A percentile compares a stretch with the other conserved stretches of the same genome.
Conservation (phyloP, 2,888 invertebrate genomes). For the Leucoma salicis region DNA sequence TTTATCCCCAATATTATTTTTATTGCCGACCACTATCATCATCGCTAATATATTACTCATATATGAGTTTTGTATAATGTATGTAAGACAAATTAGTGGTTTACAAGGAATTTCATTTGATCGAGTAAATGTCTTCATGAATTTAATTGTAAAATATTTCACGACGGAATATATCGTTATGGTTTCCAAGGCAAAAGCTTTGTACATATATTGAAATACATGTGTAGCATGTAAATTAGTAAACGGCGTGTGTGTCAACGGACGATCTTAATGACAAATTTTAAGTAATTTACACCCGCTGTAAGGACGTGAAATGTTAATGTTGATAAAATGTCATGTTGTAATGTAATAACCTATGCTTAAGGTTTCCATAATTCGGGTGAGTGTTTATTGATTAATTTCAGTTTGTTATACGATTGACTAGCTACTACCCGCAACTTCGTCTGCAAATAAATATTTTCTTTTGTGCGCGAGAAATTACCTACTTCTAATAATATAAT, state of each 20-base stretch:
- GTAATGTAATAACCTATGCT: no score
- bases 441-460: no score
- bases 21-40: no score
- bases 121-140: constrained; percentile 25
- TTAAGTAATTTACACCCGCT: constrained; percentile 4
- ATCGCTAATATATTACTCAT: no score
- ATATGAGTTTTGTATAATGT: neutral
- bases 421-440: no score
- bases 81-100: constrained; percentile 20
- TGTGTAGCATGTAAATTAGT: neutral
- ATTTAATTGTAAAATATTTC: constrained; percentile 12
- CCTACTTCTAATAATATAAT: no score
- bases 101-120: constrained; percentile 22
- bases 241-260: neutral
- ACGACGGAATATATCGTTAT: neutral
- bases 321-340: neutral
- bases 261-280: constrained; percentile 1
- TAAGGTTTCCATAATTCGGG: no score
- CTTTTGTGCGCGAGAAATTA: no score
- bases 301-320: constrained; percentile 1
- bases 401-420: no score
- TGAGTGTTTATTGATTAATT: no score
- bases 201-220: neutral
- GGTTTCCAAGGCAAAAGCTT: neutral
- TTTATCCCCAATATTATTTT: no score